These are phyloP conservation scores for Gobiocypris rarus DNA, from an alignment of 2,113 vertebrate genomes.

Conservation along the genomic window DNA sequence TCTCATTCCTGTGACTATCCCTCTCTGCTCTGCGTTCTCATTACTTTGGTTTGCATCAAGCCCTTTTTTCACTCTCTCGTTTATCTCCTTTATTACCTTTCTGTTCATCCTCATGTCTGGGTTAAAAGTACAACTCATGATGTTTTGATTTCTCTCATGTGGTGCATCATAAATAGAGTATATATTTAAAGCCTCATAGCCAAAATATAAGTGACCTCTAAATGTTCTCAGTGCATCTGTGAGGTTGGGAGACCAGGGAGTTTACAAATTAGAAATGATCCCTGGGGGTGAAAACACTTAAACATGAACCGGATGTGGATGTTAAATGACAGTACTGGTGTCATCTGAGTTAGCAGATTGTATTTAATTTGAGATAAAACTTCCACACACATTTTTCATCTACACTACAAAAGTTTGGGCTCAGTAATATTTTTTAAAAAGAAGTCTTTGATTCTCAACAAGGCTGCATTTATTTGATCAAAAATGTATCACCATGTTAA, in stretches of 20 bases:
- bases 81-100: not conserved
- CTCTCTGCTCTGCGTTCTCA: not conserved
- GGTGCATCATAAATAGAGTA: not conserved
- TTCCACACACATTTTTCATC: not conserved
- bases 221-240: not conserved
- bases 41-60: not conserved
- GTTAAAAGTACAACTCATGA: not conserved
- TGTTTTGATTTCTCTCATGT: not conserved
- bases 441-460: not conserved
- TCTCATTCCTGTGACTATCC: not conserved
- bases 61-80: not conserved
- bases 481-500: not conserved
- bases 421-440: not conserved
- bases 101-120: not conserved
- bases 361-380: not conserved
- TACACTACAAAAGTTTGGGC: not conserved
- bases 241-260: not conserved
- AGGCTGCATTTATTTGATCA: not conserved
- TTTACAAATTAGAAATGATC: slow-evolving; percentile 1
- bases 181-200: slow-evolving; percentile 2
- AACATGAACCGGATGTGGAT: not conserved
- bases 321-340: not conserved
- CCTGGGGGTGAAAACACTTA: not conserved
- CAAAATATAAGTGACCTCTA: slow-evolving; percentile 25
- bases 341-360: not conserved